These are phyloP conservation scores for Enteromius trimaculatus DNA, from an alignment of 2,797 vertebrate species.

Conservation along the genomic window DNA sequence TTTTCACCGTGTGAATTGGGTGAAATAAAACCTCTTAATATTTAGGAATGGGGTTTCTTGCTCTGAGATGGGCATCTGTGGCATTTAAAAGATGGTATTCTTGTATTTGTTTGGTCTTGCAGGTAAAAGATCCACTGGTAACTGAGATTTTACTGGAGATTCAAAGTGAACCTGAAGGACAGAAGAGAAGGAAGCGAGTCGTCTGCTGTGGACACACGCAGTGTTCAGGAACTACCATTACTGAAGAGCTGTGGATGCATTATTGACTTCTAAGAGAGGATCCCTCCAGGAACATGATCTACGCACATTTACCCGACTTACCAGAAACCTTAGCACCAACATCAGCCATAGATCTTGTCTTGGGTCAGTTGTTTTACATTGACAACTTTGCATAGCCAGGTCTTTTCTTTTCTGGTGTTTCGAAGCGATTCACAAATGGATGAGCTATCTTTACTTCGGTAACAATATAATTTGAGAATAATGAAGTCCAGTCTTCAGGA, in stretches of 20 bases:
- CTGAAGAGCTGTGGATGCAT: neutral
- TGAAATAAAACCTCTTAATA: too few species aligned
- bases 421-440: neutral
- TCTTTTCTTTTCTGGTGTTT: neutral
- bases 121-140: conserved; percentile 94
- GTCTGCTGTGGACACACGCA: neutral
- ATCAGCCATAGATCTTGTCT: neutral
- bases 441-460: neutral
- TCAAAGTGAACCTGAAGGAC: conserved; percentile 5
- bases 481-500: neutral
- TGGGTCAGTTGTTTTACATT: neutral
- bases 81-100: neutral
- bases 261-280: neutral
- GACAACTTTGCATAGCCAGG: neutral
- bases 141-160: conserved; percentile 69
- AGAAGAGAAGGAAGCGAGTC: neutral
- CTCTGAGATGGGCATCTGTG: neutral
- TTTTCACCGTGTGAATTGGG: neutral
- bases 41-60: neutral
- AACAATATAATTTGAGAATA: neutral
- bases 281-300: neutral
- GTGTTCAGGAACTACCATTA: neutral
- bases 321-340: neutral
- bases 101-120: conserved; percentile 29
- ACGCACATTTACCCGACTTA: neutral